phyloP scores from a whole-genome alignment of 2,888 invertebrate species.

The Drosophila emarginata region DNA sequence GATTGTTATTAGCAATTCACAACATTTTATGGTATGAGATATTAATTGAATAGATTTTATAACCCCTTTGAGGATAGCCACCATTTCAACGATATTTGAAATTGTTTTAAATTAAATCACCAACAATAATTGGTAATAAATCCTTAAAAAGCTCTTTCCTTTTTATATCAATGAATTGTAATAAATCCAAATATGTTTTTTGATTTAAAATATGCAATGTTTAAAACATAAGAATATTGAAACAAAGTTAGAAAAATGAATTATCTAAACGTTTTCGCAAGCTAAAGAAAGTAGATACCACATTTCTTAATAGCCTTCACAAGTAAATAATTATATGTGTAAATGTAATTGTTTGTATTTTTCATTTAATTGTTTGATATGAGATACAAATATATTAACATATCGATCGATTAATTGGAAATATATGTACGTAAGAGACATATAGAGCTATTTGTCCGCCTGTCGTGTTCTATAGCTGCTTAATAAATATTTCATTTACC shows the following conservation, averaged over 20 bases:
- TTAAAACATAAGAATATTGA: no score
- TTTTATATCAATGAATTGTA: no score
- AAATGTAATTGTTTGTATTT: background rate
- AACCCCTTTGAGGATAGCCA: background rate
- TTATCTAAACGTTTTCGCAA: no score
- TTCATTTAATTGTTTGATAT: background rate
- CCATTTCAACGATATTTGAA: background rate
- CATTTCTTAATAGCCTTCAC: no score
- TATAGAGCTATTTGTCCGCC: conserved; percentile 9
- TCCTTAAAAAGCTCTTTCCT: no score
- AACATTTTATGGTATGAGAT: background rate
- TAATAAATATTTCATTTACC: conserved; percentile 69
- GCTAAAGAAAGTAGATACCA: no score
- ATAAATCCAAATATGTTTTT: no score
- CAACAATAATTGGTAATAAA: no score
- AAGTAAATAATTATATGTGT: background rate
- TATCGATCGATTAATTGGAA: conserved; percentile 27
- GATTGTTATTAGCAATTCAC: background rate
- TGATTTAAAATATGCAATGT: no score
- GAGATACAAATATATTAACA: background rate
- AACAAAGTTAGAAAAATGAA: no score
- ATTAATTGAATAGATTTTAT: no score
- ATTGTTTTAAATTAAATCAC: no score
- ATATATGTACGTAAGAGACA: background rate
- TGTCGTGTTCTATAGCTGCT: conserved; percentile 53